Evolutionary conservation across 2,797 vertebrate species (phyloP).

Genomic region (Pipistrellus kuhlii): DNA sequence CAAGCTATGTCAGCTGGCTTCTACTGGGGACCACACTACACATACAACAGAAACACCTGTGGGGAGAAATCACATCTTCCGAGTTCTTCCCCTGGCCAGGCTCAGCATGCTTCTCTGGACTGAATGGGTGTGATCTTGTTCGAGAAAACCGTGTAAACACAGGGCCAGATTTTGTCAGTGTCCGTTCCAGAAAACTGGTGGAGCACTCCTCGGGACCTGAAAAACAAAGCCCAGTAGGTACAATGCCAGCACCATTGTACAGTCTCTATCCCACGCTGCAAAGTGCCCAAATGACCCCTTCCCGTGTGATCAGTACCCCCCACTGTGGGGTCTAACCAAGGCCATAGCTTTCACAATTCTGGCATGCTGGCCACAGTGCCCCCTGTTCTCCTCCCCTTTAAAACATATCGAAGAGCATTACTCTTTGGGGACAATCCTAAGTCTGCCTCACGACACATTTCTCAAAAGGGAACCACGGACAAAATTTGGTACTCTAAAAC

Average conservation of each 20-base stretch:
- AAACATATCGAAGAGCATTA: neutral
- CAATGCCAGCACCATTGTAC: neutral
- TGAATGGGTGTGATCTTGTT: conserved; percentile 90
- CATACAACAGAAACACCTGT: conserved; percentile 59
- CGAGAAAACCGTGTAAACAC: conserved; percentile 94
- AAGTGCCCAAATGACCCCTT: neutral
- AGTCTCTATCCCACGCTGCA: neutral
- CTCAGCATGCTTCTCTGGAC: conserved; percentile 85
- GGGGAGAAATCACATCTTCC: neutral
- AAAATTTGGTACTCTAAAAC: neutral
- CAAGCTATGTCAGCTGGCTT: neutral
- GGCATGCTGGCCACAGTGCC: neutral
- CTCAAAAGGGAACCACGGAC: conserved; percentile 15
- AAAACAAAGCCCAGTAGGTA: conserved; percentile 63
- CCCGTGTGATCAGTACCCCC: neutral
- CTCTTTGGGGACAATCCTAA: neutral
- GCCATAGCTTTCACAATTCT: neutral
- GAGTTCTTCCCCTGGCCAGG: conserved; percentile 65
- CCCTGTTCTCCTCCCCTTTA: neutral
- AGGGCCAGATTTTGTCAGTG: conserved; percentile 97
- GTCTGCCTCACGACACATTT: neutral
- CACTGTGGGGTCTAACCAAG: neutral
- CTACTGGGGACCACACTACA: conserved; percentile 60
- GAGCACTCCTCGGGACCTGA: conserved; percentile 94
- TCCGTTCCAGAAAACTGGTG: conserved; percentile 97